A percentile compares a stretch with the other conserved stretches of the same genome.
These are phyloP conservation scores for Eupelmus urozonus DNA, from an alignment of 2,888 invertebrate genomes.

Conservation along the genomic window DNA sequence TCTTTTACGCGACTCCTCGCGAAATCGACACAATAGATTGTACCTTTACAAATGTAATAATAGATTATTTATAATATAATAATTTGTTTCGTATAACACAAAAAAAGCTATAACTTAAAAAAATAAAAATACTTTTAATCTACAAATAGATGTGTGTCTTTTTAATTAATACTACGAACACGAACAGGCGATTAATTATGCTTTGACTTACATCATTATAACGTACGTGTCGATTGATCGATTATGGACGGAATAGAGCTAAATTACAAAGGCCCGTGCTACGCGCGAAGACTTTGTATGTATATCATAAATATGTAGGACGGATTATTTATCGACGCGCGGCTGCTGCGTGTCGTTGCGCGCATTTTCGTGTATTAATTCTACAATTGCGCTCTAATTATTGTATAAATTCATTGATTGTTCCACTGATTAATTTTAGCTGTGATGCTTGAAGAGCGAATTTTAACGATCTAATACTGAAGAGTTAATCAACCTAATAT, in stretches of 20 bases:
- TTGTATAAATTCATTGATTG: no score
- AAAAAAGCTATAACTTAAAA: conserved; percentile 40
- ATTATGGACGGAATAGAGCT: conserved; percentile 58
- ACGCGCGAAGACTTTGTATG: conserved; percentile 47
- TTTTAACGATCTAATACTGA: no score
- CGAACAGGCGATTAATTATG: conserved; percentile 55
- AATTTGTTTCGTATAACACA: conserved; percentile 30
- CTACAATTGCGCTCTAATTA: no score
- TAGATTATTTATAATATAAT: conserved; percentile 32
- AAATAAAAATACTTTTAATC: conserved; percentile 53
- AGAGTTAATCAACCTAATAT: no score
- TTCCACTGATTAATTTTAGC: no score
- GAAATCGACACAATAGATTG: conserved; percentile 33
- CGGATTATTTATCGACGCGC: conserved; percentile 37
- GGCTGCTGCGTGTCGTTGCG: not conserved
- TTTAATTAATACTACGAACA: conserved; percentile 55
- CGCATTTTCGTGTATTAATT: no score
- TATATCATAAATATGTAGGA: conserved; percentile 51
- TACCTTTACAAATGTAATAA: conserved; percentile 48
- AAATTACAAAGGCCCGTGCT: conserved; percentile 50
- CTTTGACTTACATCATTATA: conserved; percentile 51
- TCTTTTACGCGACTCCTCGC: conserved; percentile 30
- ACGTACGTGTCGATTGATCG: conserved; percentile 33
- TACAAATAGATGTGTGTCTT: conserved; percentile 22
- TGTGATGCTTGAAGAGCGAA: no score